Percentiles rank a stretch among this genome's conserved stretches.
These are phyloP conservation scores for Pherbina coryleti DNA, from an alignment of 2,888 invertebrate genomes.

Conservation along the genomic window DNA sequence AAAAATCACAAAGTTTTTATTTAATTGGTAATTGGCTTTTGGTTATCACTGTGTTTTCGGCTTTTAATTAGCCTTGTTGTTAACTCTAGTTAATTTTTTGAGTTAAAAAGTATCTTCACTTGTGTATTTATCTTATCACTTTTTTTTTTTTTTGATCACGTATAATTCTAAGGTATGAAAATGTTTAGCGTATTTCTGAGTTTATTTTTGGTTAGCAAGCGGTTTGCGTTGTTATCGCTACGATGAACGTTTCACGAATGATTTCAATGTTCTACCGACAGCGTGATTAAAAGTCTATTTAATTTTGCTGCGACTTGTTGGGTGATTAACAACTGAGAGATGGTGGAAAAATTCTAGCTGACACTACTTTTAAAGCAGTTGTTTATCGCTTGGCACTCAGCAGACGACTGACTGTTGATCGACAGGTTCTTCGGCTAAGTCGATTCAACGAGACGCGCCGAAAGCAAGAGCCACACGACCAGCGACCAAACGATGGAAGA, in stretches of 20 bases:
- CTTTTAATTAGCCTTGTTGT: constrained; percentile 7
- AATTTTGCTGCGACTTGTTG: constrained; percentile 32
- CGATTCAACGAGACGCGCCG: constrained; percentile 56
- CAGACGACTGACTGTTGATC: constrained; percentile 66
- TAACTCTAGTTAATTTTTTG: constrained; percentile 48
- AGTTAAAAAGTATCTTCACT: not conserved
- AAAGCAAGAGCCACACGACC: constrained; percentile 51
- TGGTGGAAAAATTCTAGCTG: constrained; percentile 28
- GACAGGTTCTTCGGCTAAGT: constrained; percentile 66
- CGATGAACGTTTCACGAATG: constrained; percentile 66
- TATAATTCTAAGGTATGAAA: not conserved
- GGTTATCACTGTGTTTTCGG: constrained; percentile 22
- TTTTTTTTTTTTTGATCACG: not conserved
- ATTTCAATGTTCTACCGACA: constrained; percentile 62
- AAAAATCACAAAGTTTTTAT: constrained; percentile 30
- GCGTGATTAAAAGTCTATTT: constrained; percentile 62
- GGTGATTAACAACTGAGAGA: constrained; percentile 23
- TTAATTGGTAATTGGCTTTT: constrained; percentile 17
- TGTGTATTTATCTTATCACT: not conserved
- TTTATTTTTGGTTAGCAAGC: not conserved
- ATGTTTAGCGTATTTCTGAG: not conserved
- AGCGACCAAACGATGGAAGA: constrained; percentile 44
- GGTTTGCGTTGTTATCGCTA: constrained; percentile 51
- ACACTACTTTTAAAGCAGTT: constrained; percentile 41
- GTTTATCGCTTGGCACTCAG: constrained; percentile 62